A percentile compares a stretch with the other conserved stretches of the same genome.
phyloP scores from a whole-genome alignment of 1,140 invertebrate genomes.

The Drosophila pallidifrons region DNA sequence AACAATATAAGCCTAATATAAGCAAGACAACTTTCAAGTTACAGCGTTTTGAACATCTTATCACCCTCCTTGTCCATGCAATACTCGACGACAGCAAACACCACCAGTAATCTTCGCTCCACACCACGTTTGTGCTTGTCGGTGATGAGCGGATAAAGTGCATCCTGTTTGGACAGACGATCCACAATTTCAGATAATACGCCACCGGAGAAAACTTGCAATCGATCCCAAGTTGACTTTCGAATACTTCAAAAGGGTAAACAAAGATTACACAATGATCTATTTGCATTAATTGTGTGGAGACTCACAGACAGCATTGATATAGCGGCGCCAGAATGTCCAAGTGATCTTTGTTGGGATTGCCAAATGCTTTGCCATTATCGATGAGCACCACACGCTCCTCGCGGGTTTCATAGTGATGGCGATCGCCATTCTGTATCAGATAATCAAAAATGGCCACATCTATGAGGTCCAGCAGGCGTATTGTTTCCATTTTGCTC shows the following conservation, averaged over 20 bases:
- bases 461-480: constrained; percentile 94
- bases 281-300: not conserved
- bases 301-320: constrained; percentile 94
- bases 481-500: constrained; percentile 86
- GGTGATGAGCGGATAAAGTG: constrained; percentile 88
- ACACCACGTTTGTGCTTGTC: constrained; percentile 91
- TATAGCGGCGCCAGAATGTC: constrained; percentile 95
- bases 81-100: constrained; percentile 91
- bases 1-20: constrained; percentile 37
- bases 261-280: not conserved
- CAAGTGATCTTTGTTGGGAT: constrained; percentile 92
- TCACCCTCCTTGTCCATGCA: constrained; percentile 88
- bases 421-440: constrained; percentile 97
- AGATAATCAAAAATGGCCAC: constrained; percentile 96
- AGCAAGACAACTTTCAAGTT: constrained; percentile 16
- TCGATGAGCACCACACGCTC: constrained; percentile 93
- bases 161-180: constrained; percentile 84
- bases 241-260: constrained; percentile 88
- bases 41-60: constrained; percentile 83
- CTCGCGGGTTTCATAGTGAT: constrained; percentile 94
- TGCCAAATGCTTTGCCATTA: constrained; percentile 97
- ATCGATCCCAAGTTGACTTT: constrained; percentile 88
- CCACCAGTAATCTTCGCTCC: constrained; percentile 90
- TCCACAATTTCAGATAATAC: constrained; percentile 87
- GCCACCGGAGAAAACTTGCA: constrained; percentile 89